Evolutionary conservation across 2,113 vertebrate genomes (phyloP), one percentile per base, ranked within the genome.

Genomic region (Chascanopsetta lugubris): DNA sequence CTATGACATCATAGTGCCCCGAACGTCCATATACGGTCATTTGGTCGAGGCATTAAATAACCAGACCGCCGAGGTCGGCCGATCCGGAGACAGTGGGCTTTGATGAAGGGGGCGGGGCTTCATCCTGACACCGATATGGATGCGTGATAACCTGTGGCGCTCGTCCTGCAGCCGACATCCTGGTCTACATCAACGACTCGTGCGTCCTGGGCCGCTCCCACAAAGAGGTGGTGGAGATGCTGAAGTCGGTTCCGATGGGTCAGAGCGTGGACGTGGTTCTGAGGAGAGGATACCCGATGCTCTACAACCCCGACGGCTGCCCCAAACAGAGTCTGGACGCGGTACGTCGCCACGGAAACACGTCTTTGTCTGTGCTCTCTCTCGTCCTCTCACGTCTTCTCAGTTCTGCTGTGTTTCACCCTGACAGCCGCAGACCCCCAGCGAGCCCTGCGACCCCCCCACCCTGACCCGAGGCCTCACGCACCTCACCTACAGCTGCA

Each of bases 191-290:
- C 80, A 92, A 92, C 6, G 90, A 92, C 69, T 57, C 17, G 13
- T 92, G 92, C 8, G 92, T 93, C 25, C 69, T 93, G 78, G 93
- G 92, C 2, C 82, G 84, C 59, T 92, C 92, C 2, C 93, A 93
- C 24, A 93, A 93, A 30, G 92, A 93, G 74, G 93, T 91, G 63
- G 93, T 93, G 74, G 93, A 92, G 74, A 84, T 93, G 84, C 85
- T 93, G 50, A 91, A 93, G 84, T 74, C 88, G 0, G 92, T 93
- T 1, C 91, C 90, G 0, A 90, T 89, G 89, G 85, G 87, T 26
- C 84, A 89, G 71, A 87, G 84, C 4, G 87, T 88, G 73, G 87
- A 89, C 17, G 89, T 88, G 83, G 87, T 89, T 18, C 75, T 89
- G 71, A 83, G 89, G 72, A 71, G 87, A 27, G 87, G 86, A 11